Conservation (phyloP, 2,797 vertebrate species). For the Enteromius viviparus region DNA sequence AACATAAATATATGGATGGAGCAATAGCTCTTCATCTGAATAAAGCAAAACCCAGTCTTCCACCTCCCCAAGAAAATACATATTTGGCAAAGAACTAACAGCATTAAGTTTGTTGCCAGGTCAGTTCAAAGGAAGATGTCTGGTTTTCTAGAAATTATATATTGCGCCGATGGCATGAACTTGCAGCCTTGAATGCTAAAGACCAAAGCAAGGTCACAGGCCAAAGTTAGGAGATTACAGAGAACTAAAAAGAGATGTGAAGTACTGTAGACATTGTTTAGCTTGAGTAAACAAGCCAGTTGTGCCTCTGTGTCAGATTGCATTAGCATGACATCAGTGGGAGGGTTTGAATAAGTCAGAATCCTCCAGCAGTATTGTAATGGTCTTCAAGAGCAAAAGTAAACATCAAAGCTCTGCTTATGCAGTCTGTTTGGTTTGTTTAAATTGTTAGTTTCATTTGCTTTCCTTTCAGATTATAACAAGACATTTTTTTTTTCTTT, state of each 20-base stretch:
- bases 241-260: constrained; percentile 25
- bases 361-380: constrained; percentile 39
- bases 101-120: constrained; percentile 26
- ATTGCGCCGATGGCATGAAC: constrained; percentile 11
- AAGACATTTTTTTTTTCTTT: background rate
- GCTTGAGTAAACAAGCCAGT: constrained; percentile 44
- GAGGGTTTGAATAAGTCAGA: constrained; percentile 40
- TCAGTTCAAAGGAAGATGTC: constrained; percentile 29
- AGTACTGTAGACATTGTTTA: constrained; percentile 44
- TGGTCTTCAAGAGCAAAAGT: constrained; percentile 33
- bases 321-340: constrained; percentile 50
- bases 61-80: constrained; percentile 19
- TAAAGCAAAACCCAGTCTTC: constrained; percentile 20
- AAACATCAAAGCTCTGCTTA: constrained; percentile 41
- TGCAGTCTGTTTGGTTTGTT: constrained; percentile 15
- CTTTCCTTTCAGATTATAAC: constrained; percentile 19
- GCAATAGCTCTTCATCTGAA: constrained; percentile 43
- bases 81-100: constrained; percentile 30
- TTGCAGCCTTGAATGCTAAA: constrained; percentile 4
- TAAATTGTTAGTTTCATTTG: background rate
- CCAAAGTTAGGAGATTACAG: constrained; percentile 36
- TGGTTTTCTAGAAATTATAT: constrained; percentile 22
- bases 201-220: constrained; percentile 4
- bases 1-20: constrained; percentile 55
- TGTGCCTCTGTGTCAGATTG: constrained; percentile 47